Conservation (phyloP, 2,113 vertebrate species). For the Thamnaconus septentrionalis region DNA sequence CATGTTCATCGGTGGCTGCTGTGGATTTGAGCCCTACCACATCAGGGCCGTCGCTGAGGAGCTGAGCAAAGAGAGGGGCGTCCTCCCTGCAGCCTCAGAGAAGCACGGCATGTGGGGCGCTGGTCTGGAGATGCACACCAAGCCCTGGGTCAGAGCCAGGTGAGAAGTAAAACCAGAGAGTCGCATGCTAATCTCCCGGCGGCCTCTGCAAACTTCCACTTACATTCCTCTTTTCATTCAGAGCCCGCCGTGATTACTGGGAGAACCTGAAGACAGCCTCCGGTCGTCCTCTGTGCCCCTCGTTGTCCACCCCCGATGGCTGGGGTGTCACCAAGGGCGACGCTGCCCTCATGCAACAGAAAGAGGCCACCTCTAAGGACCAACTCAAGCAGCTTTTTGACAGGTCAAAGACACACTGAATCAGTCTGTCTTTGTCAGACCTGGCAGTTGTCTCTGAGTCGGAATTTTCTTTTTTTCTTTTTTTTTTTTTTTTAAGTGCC, state of each 20-base stretch:
- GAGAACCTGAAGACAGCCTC: conserved; percentile 86
- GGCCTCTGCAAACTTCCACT: not conserved
- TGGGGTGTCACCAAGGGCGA: conserved; percentile 92
- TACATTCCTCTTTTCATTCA: conserved; percentile 39
- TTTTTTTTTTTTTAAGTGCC: too few species aligned
- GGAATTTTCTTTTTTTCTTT: not conserved
- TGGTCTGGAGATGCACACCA: conserved; percentile 93
- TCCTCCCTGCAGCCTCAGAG: conserved; percentile 85
- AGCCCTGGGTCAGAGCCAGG: conserved; percentile 97
- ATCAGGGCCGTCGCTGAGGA: conserved; percentile 91
- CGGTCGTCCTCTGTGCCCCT: conserved; percentile 85
- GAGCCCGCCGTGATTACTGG: conserved; percentile 90
- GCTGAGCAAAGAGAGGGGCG: conserved; percentile 84
- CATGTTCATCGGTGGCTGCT: conserved; percentile 92
- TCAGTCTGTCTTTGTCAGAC: not conserved
- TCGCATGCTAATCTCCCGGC: not conserved
- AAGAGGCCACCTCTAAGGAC: conserved; percentile 81
- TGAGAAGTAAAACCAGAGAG: conserved; percentile 66
- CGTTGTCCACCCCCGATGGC: conserved; percentile 80
- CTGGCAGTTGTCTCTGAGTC: not conserved
- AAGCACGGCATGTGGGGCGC: conserved; percentile 92
- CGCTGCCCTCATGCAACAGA: conserved; percentile 88
- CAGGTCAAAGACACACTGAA: conserved; percentile 63
- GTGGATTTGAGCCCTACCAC: conserved; percentile 95
- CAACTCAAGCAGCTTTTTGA: conserved; percentile 68